phyloP scores from a whole-genome alignment of 2,888 invertebrate genomes.

The Nudaria mundana region DNA sequence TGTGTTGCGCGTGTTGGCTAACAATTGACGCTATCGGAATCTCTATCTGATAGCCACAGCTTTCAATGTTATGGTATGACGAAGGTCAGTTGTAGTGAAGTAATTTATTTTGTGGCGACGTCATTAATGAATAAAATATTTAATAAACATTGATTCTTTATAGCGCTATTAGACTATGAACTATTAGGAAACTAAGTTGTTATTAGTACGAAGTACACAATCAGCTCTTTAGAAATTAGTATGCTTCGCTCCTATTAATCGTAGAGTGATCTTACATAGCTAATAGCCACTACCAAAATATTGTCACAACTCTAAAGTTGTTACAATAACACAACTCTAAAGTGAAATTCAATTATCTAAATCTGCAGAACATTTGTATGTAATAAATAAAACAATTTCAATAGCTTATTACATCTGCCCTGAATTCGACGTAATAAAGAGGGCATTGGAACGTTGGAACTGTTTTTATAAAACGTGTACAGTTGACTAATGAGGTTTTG shows the following conservation, averaged over 20 bases:
- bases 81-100: slow-evolving; percentile 16
- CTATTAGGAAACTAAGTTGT: no score
- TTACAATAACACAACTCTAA: no score
- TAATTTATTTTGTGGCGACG: background rate
- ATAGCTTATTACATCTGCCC: slow-evolving; percentile 17
- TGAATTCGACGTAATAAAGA: slow-evolving; percentile 16
- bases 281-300: no score
- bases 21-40: slow-evolving; percentile 35
- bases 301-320: no score
- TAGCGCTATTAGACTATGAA: no score
- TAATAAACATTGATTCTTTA: no score
- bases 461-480: slow-evolving; percentile 18
- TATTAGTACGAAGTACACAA: no score
- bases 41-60: slow-evolving; percentile 31
- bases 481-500: slow-evolving; percentile 17
- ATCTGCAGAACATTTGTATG: background rate
- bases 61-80: slow-evolving; percentile 21
- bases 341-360: no score
- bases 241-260: no score
- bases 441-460: slow-evolving; percentile 16
- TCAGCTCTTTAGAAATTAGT: no score
- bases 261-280: no score
- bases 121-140: background rate
- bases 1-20: slow-evolving; percentile 15
- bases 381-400: no score